Percentiles rank a stretch among this genome's conserved stretches.
Evolutionary conservation across 2,888 invertebrate genomes (phyloP).

Genomic region (Cosmopolites sordidus): DNA sequence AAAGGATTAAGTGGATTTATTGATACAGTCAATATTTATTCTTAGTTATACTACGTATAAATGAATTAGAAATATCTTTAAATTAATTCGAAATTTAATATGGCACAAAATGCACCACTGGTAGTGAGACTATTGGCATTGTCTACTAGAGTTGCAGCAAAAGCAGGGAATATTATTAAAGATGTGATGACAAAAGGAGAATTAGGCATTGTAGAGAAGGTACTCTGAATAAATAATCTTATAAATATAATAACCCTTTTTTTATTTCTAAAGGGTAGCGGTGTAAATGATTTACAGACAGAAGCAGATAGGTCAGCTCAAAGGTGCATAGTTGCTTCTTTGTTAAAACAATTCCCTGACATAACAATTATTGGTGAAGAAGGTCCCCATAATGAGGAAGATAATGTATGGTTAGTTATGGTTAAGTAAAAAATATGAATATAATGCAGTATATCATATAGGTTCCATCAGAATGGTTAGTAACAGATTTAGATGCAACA

Average conservation of each 20-base stretch:
- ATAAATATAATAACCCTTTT: slow-evolving; percentile 1
- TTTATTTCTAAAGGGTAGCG: slow-evolving; percentile 42
- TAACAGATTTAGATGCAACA: slow-evolving; percentile 63
- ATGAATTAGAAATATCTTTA: too few relatives aligned
- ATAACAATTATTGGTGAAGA: slow-evolving; percentile 90
- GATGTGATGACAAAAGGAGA: slow-evolving; percentile 88
- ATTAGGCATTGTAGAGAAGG: slow-evolving; percentile 89
- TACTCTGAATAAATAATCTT: slow-evolving; percentile 39
- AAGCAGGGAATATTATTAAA: slow-evolving; percentile 85
- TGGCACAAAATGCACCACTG: slow-evolving; percentile 63
- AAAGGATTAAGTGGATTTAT: too few relatives aligned
- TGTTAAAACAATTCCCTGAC: slow-evolving; percentile 78
- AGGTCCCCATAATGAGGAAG: slow-evolving; percentile 47
- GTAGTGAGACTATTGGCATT: slow-evolving; percentile 71
- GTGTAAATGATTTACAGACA: slow-evolving; percentile 92
- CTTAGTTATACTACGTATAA: too few relatives aligned
- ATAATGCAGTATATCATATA: slow-evolving; percentile 33
- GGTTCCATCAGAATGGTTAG: slow-evolving; percentile 70
- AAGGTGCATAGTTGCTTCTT: slow-evolving; percentile 84
- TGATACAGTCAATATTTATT: too few relatives aligned
- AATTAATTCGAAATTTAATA: slow-evolving; percentile 34
- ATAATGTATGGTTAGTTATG: slow-evolving; percentile 46
- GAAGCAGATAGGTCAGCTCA: slow-evolving; percentile 97
- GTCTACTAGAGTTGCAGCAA: slow-evolving; percentile 72
- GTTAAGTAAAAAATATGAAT: background rate